Evolutionary conservation across 2,797 vertebrate species (phyloP).

Genomic region (Xerus rutilus): DNA sequence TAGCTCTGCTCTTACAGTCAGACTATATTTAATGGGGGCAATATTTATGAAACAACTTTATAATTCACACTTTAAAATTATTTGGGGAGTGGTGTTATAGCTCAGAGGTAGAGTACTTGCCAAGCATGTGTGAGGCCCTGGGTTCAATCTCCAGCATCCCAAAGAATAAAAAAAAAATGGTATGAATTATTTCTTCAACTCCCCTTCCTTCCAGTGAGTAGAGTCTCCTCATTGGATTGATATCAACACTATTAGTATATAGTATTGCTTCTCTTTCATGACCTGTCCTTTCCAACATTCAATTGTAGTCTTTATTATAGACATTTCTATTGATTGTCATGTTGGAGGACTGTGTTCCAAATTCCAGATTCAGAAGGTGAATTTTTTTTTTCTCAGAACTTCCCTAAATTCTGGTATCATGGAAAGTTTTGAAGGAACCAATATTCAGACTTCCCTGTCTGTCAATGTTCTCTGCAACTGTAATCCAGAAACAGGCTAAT

Average conservation of each 20-base stretch:
- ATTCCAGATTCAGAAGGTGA: conserved; percentile 38
- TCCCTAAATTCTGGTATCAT: background rate
- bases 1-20: background rate
- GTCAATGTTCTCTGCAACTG: background rate
- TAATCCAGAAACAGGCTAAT: background rate
- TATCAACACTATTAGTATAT: background rate
- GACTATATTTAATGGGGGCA: background rate
- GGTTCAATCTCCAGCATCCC: background rate
- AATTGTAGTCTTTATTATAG: background rate
- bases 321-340: background rate
- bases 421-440: background rate
- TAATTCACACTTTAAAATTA: background rate
- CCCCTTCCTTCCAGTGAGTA: background rate
- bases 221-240: background rate
- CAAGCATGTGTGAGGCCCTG: background rate
- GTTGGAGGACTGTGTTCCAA: background rate
- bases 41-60: background rate
- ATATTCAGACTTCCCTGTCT: fast-evolving
- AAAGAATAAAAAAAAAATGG: background rate
- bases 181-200: background rate
- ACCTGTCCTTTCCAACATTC: background rate
- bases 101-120: background rate
- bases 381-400: background rate
- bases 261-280: background rate
- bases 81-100: background rate